Evolutionary conservation across 2,888 invertebrate species (phyloP), one percentile per base, ranked within the genome.

Genomic region (Brenthis daphne): DNA sequence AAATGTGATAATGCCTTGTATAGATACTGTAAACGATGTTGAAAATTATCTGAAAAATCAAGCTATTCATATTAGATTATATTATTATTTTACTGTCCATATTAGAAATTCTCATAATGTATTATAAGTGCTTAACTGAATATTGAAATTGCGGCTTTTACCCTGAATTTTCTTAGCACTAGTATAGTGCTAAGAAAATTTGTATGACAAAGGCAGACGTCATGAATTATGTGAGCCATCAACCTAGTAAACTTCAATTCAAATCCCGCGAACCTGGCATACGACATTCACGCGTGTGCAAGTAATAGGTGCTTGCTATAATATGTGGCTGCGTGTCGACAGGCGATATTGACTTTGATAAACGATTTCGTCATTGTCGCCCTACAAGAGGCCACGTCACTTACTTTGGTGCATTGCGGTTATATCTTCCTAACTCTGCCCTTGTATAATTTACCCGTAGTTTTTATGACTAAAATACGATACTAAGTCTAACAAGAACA

Each of bases 341-440:
- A 89, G 89, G 82, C 89, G 89, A 91, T 91, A 91, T 90, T 89
- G 91, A 90, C 92, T 91, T 90, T 92, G 91, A 90, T 90, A 91
- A 92, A 91, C 86, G 92, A 91, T 84, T 84, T 76, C 85, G 83
- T 83, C 85, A 86, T 82, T 90, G 91, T 90, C 90, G 86, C 87
- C 87, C 86, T 84, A 84, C 82, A 85, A 89, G 89, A 78, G 88
- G 89, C 90, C 83, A 85, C 89, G 90, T 91, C 91, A 90, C 85
- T 90, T 88, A 90, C 85, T 90, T 88, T 91, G 91, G 90, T 92
- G 91, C 92, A 92, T 86, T 90, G 90, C 90, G 89, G 90, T 84
- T 81, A 81, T 73, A 76, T 76, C 75, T 80, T 79, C 85, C 77
- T 72, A 77, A 80, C 85, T 85, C 81, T 82, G 80, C 88, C 89